A percentile compares a stretch with the other conserved stretches of the same genome.
phyloP scores from a whole-genome alignment of 2,797 vertebrate species.

The Oophaga sylvatica region DNA sequence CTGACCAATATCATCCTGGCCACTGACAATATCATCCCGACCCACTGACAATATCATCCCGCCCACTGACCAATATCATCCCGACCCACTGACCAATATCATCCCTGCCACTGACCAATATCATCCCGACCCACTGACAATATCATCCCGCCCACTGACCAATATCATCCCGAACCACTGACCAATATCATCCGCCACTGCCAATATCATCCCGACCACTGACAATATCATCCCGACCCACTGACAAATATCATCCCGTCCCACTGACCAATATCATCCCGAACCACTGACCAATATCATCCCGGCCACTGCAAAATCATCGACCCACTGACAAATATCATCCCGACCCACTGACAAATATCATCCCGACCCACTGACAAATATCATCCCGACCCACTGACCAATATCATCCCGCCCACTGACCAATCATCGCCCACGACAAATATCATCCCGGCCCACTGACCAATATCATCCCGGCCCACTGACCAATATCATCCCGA shows the following conservation, averaged over 20 bases:
- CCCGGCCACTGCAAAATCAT: too few species aligned
- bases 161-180: slow-evolving; percentile 10
- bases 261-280: not conserved
- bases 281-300: slow-evolving; percentile 3
- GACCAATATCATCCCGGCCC: not conserved
- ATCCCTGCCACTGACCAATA: too few species aligned
- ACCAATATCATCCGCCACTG: too few species aligned
- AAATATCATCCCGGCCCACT: not conserved
- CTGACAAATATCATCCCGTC: slow-evolving; percentile 3
- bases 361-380: not conserved
- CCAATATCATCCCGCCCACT: slow-evolving; percentile 11
- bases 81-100: not conserved
- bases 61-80: not conserved
- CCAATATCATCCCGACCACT: not conserved
- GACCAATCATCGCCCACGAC: too few species aligned
- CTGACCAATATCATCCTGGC: not conserved
- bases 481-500: not conserved
- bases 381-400: not conserved
- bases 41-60: too few species aligned
- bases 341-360: not conserved
- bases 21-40: not conserved
- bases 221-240: not conserved
- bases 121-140: not conserved
- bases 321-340: not conserved
- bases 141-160: not conserved